Conservation (phyloP, 2,888 invertebrate genomes). For the Hemistola chrysoprasaria region DNA sequence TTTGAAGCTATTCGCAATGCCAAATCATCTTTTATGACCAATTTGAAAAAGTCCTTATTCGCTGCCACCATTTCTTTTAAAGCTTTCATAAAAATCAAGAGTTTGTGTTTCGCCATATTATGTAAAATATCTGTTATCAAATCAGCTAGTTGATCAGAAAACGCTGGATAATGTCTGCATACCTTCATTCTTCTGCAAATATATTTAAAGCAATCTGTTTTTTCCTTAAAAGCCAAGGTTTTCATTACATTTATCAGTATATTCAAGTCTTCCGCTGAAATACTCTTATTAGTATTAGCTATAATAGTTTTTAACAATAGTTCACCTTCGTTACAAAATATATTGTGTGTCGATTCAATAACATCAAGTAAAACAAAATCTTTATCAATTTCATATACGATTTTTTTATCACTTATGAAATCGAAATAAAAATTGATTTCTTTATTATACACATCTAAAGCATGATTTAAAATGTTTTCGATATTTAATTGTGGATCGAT, state of each 20-base stretch:
- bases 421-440: slow-evolving; percentile 1
- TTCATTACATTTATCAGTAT: too few species aligned
- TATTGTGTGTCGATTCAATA: slow-evolving; percentile 2
- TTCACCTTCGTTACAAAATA: background rate
- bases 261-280: background rate
- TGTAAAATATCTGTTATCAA: slow-evolving; percentile 35
- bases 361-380: slow-evolving; percentile 4
- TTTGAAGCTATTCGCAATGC: slow-evolving; percentile 20
- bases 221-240: slow-evolving; percentile 28
- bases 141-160: slow-evolving; percentile 39
- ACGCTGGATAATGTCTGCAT: slow-evolving; percentile 43
- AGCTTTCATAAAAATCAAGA: slow-evolving; percentile 23
- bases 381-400: background rate
- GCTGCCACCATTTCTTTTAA: slow-evolving; percentile 18
- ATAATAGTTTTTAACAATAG: background rate
- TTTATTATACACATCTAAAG: background rate
- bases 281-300: background rate
- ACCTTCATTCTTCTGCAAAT: slow-evolving; percentile 35
- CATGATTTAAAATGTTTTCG: background rate
- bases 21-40: slow-evolving; percentile 30
- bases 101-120: slow-evolving; percentile 31
- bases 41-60: slow-evolving; percentile 26
- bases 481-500: background rate
- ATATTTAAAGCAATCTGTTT: slow-evolving; percentile 31
- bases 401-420: background rate